These are phyloP conservation scores for Eupithecia tripunctaria DNA, from an alignment of 2,888 invertebrate genomes.

Conservation along the genomic window DNA sequence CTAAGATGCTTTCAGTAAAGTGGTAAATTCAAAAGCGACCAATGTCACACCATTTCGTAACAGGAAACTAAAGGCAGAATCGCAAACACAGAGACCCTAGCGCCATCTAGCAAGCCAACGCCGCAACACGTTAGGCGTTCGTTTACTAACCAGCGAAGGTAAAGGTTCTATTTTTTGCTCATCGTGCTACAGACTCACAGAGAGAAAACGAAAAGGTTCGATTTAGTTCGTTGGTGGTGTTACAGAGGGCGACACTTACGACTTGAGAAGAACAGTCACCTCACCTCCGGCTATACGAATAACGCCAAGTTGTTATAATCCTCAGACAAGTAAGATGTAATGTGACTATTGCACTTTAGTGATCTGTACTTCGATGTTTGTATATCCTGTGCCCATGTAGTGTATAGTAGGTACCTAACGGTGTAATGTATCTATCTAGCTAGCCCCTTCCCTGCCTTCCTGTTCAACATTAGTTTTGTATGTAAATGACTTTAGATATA, in stretches of 20 bases:
- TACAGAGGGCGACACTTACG: conserved; percentile 66
- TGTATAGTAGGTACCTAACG: not conserved
- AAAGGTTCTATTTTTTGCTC: conserved; percentile 27
- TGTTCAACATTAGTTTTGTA: not conserved
- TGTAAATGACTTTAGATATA: not conserved
- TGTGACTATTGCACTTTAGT: conserved; percentile 31
- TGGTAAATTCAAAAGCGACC: not conserved
- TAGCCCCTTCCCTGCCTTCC: not conserved
- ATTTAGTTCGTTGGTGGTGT: conserved; percentile 46
- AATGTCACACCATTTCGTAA: not conserved
- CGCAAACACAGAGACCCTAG: not conserved
- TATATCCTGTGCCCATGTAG: not conserved
- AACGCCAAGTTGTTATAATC: conserved; percentile 55
- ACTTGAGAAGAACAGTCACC: conserved; percentile 59
- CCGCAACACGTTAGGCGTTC: not conserved
- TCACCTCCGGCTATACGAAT: conserved; percentile 62
- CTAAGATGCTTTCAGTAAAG: not conserved
- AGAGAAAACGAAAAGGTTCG: conserved; percentile 42
- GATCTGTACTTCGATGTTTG: not conserved
- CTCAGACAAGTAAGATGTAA: conserved; percentile 66
- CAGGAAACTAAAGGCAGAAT: not conserved
- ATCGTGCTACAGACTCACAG: conserved; percentile 58
- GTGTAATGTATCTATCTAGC: not conserved
- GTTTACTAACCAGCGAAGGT: not conserved
- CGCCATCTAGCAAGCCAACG: conserved; percentile 32